These are phyloP conservation scores for Ganaspis sp. DNA, from an alignment of 1,140 invertebrate genomes.

Conservation along the genomic window DNA sequence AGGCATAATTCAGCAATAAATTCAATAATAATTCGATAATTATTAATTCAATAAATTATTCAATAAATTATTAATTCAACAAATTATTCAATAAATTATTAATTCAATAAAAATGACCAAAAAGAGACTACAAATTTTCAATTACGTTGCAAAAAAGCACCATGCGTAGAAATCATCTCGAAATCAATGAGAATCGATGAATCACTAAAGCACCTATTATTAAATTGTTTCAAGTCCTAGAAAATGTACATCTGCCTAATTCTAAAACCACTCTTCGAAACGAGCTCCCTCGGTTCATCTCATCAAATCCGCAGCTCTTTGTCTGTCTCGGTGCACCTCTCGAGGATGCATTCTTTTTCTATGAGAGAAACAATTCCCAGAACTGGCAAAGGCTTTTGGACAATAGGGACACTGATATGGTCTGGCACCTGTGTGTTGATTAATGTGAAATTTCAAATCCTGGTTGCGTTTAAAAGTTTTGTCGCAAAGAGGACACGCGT, in stretches of 20 bases:
- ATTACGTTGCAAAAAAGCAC: slow-evolving; percentile 25
- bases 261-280: slow-evolving; percentile 66
- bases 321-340: slow-evolving; percentile 75
- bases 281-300: slow-evolving; percentile 70
- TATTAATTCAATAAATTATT: no score
- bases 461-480: slow-evolving; percentile 87
- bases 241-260: slow-evolving; percentile 1
- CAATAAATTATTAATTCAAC: no score
- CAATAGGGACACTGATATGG: slow-evolving; percentile 90
- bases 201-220: neutral
- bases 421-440: slow-evolving; percentile 87
- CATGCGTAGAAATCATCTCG: neutral
- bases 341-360: slow-evolving; percentile 84
- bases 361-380: slow-evolving; percentile 87
- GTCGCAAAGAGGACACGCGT: slow-evolving; percentile 83
- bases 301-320: slow-evolving; percentile 75
- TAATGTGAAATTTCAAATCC: slow-evolving; percentile 87
- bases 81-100: no score
- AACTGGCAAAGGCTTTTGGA: slow-evolving; percentile 86
- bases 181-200: slow-evolving; percentile 7
- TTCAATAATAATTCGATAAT: no score
- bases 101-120: no score
- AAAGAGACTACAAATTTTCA: neutral
- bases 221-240: slow-evolving; percentile 17
- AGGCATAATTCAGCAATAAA: no score